Evolutionary conservation across 2,797 vertebrate species (phyloP).

Genomic region (Nyctibius grandis): DNA sequence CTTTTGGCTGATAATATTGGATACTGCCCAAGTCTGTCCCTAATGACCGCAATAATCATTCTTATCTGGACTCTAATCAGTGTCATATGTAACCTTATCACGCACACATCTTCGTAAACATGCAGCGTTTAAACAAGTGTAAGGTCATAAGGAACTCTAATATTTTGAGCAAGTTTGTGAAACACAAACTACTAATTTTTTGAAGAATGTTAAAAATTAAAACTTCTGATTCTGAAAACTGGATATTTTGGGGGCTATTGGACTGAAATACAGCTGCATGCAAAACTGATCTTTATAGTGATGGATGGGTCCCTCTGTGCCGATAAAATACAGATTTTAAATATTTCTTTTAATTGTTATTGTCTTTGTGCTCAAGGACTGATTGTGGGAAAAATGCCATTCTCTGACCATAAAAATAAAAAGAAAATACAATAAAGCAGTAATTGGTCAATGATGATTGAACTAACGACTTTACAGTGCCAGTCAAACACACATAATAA

Average conservation of each 20-base stretch:
- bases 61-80: slow-evolving; percentile 56
- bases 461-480: slow-evolving; percentile 77
- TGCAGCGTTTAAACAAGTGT: slow-evolving; percentile 23
- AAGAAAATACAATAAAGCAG: slow-evolving; percentile 83
- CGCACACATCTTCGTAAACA: slow-evolving; percentile 51
- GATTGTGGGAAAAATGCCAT: slow-evolving; percentile 76
- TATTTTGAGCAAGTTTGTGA: slow-evolving; percentile 32
- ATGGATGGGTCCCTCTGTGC: slow-evolving; percentile 30
- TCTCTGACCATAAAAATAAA: slow-evolving; percentile 77
- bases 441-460: slow-evolving; percentile 84
- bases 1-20: slow-evolving; percentile 60
- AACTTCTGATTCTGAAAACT: slow-evolving; percentile 5
- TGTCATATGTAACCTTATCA: slow-evolving; percentile 60
- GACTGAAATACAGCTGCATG: slow-evolving; percentile 32
- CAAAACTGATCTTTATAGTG: slow-evolving; percentile 61
- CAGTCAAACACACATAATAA: slow-evolving; percentile 62
- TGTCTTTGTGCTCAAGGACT: slow-evolving; percentile 74
- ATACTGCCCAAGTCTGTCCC: slow-evolving; percentile 32
- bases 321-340: slow-evolving; percentile 69
- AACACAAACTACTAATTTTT: background rate
- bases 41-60: slow-evolving; percentile 46
- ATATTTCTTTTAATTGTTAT: slow-evolving; percentile 71
- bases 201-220: background rate
- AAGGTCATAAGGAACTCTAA: slow-evolving; percentile 51
- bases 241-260: background rate